Percentiles rank a stretch among this genome's conserved stretches.
Evolutionary conservation across 2,888 invertebrate species (phyloP).

Genomic region (Prenolepis imparis): DNA sequence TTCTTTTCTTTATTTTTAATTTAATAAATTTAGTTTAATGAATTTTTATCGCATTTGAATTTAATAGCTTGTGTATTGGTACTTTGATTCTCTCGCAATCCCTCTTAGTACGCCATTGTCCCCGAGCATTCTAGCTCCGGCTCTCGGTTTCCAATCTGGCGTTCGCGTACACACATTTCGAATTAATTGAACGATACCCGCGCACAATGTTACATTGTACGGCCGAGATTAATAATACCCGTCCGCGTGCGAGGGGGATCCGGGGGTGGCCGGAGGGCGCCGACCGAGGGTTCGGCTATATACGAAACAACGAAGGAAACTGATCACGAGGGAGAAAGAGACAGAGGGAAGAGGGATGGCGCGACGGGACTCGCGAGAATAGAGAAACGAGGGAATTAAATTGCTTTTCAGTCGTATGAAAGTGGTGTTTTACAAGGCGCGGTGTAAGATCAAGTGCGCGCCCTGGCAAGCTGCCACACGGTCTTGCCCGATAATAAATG

Average conservation of each 20-base stretch:
- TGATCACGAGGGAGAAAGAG: slow-evolving; percentile 16
- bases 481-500: slow-evolving; percentile 77
- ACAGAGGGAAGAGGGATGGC: not conserved
- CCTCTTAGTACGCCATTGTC: slow-evolving; percentile 15
- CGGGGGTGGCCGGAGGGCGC: slow-evolving; percentile 19
- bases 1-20: not conserved
- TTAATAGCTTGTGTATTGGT: not conserved
- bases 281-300: not conserved
- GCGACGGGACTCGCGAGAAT: slow-evolving; percentile 43
- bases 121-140: slow-evolving; percentile 28
- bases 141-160: slow-evolving; percentile 68
- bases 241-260: slow-evolving; percentile 64
- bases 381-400: slow-evolving; percentile 75
- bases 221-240: slow-evolving; percentile 81
- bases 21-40: not conserved
- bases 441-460: slow-evolving; percentile 77
- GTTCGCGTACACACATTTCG: slow-evolving; percentile 77
- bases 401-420: slow-evolving; percentile 78
- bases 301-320: slow-evolving; percentile 18
- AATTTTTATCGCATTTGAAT: not conserved
- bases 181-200: slow-evolving; percentile 81
- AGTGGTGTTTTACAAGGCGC: slow-evolving; percentile 78
- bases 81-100: slow-evolving; percentile 17
- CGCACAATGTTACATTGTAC: slow-evolving; percentile 80
- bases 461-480: slow-evolving; percentile 76